Base-by-base conservation (phyloP, 2,797 vertebrate species). In the Sciurus vulgaris region DNA sequence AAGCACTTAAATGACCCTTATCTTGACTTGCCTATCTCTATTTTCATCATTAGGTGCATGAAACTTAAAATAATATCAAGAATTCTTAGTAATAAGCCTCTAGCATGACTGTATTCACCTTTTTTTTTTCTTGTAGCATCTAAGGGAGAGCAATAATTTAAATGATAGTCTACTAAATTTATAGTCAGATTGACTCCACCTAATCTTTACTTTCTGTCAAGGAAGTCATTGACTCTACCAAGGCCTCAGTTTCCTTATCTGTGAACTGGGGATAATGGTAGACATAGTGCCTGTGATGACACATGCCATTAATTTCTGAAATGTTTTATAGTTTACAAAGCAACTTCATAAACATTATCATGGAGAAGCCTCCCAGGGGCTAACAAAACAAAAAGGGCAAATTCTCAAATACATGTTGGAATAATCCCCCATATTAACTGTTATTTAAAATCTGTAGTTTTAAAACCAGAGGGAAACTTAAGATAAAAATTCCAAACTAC, bases 271-370 rank as follows among this genome's bases (percentile, higher is more conserved):
- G 12, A 78, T 24, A 84, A 84, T 72, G 38, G 49, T 0, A 61
- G 51, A 72, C 3, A 30, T 18, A n/a, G 41, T 72, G 47, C 33
- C 22, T 38, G 30, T 24, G 56, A 89, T 30, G 51, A n/a, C 17
- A 67, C 86, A 44, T 47, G 22, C 70, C 83, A 89, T n/a, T 78
- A 41, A 92, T 41, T 91, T 86, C 59, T 89, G 26, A 95, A 94
- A 84, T 44, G 54, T 24, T 77, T 77, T 67, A 67, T 10, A 73
- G 33, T 86, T 89, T 87, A 67, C 65, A 93, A 88, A 94, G 65
- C 61, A 49, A 88, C 56, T 72, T 72, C 93, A 54, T 0, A 70
- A 59, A 83, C 12, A 56, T 14, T 59, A 63, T 41, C 11, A 76
- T 4, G 18, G 30, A 76, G 59, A 91, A 59, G 28, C 28, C 49